These are phyloP conservation scores for Aradus depressus DNA, from an alignment of 2,888 invertebrate genomes.

Conservation along the genomic window DNA sequence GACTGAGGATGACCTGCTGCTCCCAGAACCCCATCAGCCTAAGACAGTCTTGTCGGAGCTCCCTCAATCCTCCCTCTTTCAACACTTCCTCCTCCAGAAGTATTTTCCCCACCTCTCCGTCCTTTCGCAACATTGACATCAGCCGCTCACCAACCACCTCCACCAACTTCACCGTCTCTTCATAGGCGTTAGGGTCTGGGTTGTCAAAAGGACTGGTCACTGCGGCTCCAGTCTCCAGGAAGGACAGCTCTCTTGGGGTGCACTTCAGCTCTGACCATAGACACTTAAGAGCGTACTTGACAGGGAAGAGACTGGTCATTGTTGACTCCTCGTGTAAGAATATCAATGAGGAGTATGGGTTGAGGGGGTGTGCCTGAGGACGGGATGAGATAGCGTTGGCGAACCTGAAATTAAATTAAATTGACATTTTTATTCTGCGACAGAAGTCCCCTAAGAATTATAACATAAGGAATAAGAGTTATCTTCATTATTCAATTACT, in stretches of 20 bases:
- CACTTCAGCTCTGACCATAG: constrained; percentile 18
- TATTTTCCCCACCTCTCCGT: constrained; percentile 7
- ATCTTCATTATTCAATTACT: too few relatives aligned
- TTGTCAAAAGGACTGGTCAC: constrained; percentile 12
- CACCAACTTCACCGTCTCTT: constrained; percentile 15
- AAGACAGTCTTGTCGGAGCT: constrained; percentile 11
- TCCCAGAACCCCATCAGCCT: constrained; percentile 10
- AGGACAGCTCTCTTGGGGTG: constrained; percentile 5
- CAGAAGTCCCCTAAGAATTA: too few relatives aligned
- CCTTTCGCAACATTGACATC: constrained; percentile 6
- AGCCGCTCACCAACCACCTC: constrained; percentile 5
- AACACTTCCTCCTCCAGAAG: constrained; percentile 7
- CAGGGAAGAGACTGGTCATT: constrained; percentile 6
- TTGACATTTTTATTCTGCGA: too few relatives aligned
- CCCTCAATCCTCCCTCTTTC: background rate
- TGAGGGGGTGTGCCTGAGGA: constrained; percentile 1
- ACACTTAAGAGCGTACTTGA: constrained; percentile 8
- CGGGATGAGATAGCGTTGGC: constrained; percentile 5
- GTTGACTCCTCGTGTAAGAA: constrained; percentile 12
- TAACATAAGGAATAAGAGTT: too few relatives aligned
- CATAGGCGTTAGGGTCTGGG: constrained; percentile 8
- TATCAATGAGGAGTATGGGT: constrained; percentile 8
- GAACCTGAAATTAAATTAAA: too few relatives aligned
- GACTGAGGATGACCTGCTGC: constrained; percentile 6
- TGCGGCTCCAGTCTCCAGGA: constrained; percentile 4